Evolutionary conservation across 53 echinoderm and acorn worm genomes (phyloP), one percentile per base, ranked within the genome.

Genomic region (Henricia sp.): DNA sequence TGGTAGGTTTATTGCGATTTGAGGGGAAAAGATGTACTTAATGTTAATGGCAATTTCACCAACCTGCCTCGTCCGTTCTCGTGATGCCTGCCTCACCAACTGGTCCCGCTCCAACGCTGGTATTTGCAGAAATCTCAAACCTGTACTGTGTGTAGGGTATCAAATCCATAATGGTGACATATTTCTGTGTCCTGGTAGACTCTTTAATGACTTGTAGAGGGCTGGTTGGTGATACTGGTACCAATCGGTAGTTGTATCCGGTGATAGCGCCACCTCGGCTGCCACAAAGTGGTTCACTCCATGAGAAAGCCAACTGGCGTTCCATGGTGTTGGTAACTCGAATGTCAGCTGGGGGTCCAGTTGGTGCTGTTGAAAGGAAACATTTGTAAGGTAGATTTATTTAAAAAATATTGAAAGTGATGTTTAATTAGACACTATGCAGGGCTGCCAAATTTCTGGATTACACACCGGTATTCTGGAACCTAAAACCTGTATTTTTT

Each of bases 131-230:
- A 42, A 91, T 84, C 42, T 68, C 26, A 32, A 91, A 84, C 6
- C 74, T 68, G 50, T 91, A 91, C 13, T 77, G 43, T 6, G 88
- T 67, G 37, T 63, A 91, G 6, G 91, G 88, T 55, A 34, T 69
- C 16, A 91, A 23, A 4, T 67, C 32, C 16, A 50, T 10, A 6
- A 91, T 50, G 21, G 28, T 14, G 3, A 83, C 83, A n/a, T 20
- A 13, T 30, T 2, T 34, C 9, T 23, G 6, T 6, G 21, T 25
- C 0, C 1, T 3, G 25, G 1, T 0, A 3, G 20, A 24, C n/a
- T n/a, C n/a, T n/a, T n/a, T n/a, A n/a, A n/a, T n/a, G n/a, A n/a
- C n/a, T n/a, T n/a, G n/a, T n/a, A n/a, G n/a, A n/a, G n/a, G n/a
- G n/a, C n/a, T n/a, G n/a, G n/a, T n/a, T 1, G 16, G 34, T 6